Evolutionary conservation across 2,113 vertebrate species (phyloP).

Genomic region (Megalops atlanticus): DNA sequence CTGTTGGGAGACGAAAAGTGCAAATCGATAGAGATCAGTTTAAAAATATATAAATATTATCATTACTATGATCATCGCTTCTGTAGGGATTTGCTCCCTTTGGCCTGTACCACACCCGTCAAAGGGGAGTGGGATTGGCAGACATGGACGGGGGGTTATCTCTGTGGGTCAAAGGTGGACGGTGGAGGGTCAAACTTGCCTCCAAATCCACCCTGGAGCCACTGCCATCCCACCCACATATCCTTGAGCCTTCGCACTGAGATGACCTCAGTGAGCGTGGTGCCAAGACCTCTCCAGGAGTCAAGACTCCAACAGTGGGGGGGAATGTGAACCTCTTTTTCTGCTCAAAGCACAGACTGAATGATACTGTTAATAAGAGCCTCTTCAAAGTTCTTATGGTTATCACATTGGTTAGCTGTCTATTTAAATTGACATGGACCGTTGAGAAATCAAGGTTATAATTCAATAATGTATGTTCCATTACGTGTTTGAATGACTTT

Average conservation of each 20-base stretch:
- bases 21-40: slow-evolving; percentile 25
- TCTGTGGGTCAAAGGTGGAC: not conserved
- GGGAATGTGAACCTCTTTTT: not conserved
- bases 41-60: slow-evolving; percentile 40
- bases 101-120: not conserved
- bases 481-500: slow-evolving; percentile 7
- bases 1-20: slow-evolving; percentile 23
- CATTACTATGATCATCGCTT: slow-evolving; percentile 31
- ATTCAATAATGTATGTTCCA: slow-evolving; percentile 28
- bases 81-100: not conserved
- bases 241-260: not conserved
- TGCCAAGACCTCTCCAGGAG: not conserved
- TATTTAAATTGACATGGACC: slow-evolving; percentile 24
- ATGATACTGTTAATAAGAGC: slow-evolving; percentile 5
- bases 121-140: not conserved
- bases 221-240: not conserved
- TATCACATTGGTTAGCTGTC: slow-evolving; percentile 5
- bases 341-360: not conserved
- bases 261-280: not conserved
- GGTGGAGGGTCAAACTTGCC: not conserved
- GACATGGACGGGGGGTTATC: not conserved
- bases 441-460: slow-evolving; percentile 29
- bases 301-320: not conserved
- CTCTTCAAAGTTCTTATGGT: not conserved
- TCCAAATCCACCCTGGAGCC: not conserved